A percentile compares a stretch with the other conserved stretches of the same genome.
phyloP scores from a whole-genome alignment of 2,797 vertebrate genomes.

The Micromesistius poutassou region DNA sequence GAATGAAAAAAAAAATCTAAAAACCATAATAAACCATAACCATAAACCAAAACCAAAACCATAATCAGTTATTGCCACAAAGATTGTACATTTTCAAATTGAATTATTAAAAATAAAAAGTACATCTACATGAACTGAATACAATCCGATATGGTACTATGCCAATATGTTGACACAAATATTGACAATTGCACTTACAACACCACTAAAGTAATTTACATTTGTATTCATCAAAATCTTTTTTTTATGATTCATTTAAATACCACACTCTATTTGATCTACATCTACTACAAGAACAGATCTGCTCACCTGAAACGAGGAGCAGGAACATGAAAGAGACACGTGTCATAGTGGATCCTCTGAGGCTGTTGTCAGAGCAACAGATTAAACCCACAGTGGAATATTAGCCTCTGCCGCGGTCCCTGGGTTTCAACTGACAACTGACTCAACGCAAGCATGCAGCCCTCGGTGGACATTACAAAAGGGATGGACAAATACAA shows the following conservation, averaged over 20 bases:
- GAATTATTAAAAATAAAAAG: not conserved
- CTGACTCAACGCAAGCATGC: not conserved
- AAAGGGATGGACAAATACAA: not conserved
- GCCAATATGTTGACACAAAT: not conserved
- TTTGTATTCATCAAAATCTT: no score
- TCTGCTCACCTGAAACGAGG: not conserved
- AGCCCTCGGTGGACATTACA: not conserved
- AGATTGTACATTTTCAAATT: constrained; percentile 1
- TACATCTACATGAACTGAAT: not conserved
- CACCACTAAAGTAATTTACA: no score
- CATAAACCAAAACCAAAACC: not conserved
- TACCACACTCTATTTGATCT: no score
- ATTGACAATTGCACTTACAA: not conserved
- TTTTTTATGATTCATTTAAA: no score
- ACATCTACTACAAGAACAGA: not conserved
- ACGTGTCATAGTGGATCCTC: not conserved
- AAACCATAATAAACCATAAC: not conserved
- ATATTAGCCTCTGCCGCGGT: not conserved
- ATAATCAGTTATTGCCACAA: not conserved
- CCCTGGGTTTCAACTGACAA: not conserved
- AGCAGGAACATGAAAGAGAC: not conserved
- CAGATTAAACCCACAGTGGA: not conserved
- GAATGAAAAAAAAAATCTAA: not conserved
- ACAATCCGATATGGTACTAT: not conserved
- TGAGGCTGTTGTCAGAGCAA: not conserved